Conservation (phyloP, 2,888 invertebrate genomes). For the Eristalis intricaria region DNA sequence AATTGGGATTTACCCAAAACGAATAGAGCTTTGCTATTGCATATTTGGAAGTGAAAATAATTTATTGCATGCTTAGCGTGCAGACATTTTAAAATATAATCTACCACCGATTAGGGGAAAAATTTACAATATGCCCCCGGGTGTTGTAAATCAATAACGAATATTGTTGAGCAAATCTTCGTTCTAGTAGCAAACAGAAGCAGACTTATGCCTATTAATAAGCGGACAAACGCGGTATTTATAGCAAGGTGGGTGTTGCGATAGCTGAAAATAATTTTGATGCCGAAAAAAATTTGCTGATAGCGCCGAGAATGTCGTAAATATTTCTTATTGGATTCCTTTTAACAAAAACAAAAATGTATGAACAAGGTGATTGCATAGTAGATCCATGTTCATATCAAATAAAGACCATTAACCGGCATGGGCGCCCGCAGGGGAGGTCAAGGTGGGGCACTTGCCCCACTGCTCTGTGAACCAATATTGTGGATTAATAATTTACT, state of each 20-base stretch:
- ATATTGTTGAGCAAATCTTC: background rate
- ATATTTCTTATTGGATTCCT: background rate
- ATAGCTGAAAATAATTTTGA: background rate
- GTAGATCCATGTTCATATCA: too few species aligned
- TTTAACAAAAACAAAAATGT: background rate
- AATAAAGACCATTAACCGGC: too few species aligned
- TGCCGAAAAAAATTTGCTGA: background rate
- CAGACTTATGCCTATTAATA: conserved; percentile 17
- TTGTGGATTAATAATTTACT: too few species aligned
- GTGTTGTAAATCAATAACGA: conserved; percentile 43
- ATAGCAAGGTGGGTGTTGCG: conserved; percentile 1
- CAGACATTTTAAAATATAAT: conserved; percentile 52
- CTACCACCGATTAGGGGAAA: conserved; percentile 28
- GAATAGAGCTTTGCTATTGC: conserved; percentile 4
- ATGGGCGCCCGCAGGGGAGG: too few species aligned
- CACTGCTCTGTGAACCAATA: too few species aligned
- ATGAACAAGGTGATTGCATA: background rate
- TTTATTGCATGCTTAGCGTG: conserved; percentile 36
- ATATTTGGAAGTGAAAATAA: conserved; percentile 33
- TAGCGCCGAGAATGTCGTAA: background rate
- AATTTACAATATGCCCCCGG: conserved; percentile 43
- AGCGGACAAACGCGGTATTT: conserved; percentile 1
- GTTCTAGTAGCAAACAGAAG: background rate
- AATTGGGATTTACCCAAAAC: conserved; percentile 29
- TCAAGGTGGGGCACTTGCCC: too few species aligned